Base-by-base conservation (phyloP, 2,113 vertebrate genomes). In the Cottus gobio region DNA sequence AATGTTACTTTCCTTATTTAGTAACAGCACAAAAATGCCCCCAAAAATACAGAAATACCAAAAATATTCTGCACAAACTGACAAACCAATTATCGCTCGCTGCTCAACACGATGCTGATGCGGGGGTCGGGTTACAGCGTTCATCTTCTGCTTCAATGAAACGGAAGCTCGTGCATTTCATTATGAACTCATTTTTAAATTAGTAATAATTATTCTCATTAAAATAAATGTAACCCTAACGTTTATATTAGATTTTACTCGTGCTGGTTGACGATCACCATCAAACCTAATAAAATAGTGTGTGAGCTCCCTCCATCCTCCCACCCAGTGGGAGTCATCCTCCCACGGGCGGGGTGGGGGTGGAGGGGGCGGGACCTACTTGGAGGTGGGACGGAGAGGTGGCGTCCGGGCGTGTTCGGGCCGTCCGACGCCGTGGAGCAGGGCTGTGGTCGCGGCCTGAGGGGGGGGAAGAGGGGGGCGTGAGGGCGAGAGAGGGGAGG, bases 301-400 rank as follows among this genome's bases (percentile, higher is more conserved):
- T 10, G 16, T n/a, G 48, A 69, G 48, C 12, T 64, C 36, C 22
- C 60, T n/a, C 31, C 18, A 1, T 4, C 9, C 12, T 18, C 46
- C 31, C 70, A 24, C 57, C 24, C 28, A 10, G 18, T 3, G 8
- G 15, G 9, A 16, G 48, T 39, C n/a, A 36, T 8, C 3, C 74
- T 7, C 39, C 11, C 0, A 13, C 15, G 30, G 52, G 28, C 2
- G 37, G 36, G 44, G 44, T 15, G 42, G 15, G 42, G 42, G 6
- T 10, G 37, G 37, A 11, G 37, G 44, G 16, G 1, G 39, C 3
- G 39, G 39, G 39, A 87, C 94, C 62, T 92, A 95, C 94, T 93
- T 78, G 94, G 94, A n/a, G 94, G 93, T 0, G 93, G 93, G 52
- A 95, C 93, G 1, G 94, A 83, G 39, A 94, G 94, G 83, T 94